Base-by-base conservation (phyloP, 2,113 vertebrate genomes). In the Campylomormyrus numenius region DNA sequence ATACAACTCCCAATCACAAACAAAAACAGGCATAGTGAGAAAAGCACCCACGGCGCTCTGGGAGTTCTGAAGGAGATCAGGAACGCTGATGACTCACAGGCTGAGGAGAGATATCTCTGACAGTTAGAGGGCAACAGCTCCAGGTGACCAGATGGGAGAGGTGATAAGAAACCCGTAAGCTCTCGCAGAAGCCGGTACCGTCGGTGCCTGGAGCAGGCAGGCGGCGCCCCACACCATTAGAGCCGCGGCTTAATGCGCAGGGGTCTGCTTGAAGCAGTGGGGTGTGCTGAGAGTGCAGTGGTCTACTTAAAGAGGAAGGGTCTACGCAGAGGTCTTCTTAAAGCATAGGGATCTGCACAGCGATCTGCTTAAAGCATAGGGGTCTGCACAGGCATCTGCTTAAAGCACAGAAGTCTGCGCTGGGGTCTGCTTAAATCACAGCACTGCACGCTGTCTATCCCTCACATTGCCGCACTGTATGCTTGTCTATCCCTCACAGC, bases 101-200 rank as follows among this genome's bases (percentile, higher is more conserved):
- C 24, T 7, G 31, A 58, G 48, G n/a, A 45, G 58, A 87, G 62
- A 88, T 52, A 42, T 35, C 49, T 50, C 86, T 53, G 86, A 31
- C 49, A 52, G 50, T 87, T 56, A 87, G 70, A 74, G 58, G 42
- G 56, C 56, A 48, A 49, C 56, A 66, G 66, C 42, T 17, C 45
- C 45, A 49, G 27, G 45, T 50, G 77, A 84, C 46, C 15, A 85
- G 90, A 88, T 45, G 74, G 77, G 58, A 39, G 17, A 42, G 46
- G 70, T 77, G 90, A 89, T 49, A 85, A 49, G 83, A 83, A 50
- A 17, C 52, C 39, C 50, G 48, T 49, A 53, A 83, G 77, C n/a
- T 39, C 85, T 85, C 62, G 42, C 35, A 48, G 89, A 74, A 86
- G 86, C 90, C 89, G 42, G 90, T 85, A 91, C 89, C 52, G 11